These are phyloP conservation scores for Maniola hyperantus DNA, from an alignment of 2,888 invertebrate species.

Conservation along the genomic window DNA sequence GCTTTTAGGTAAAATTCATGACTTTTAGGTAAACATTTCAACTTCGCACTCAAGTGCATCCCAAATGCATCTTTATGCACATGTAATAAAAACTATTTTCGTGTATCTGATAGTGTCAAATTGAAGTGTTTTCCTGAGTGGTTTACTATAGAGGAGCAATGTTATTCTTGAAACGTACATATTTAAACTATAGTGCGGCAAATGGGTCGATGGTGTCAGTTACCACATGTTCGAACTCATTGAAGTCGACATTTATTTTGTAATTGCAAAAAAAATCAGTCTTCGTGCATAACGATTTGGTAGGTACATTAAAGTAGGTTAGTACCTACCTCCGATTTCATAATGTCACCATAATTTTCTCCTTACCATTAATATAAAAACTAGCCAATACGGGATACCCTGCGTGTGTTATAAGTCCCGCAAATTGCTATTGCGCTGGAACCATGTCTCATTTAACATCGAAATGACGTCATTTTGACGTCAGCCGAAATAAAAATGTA, in stretches of 20 bases:
- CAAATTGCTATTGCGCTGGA: too few relatives aligned
- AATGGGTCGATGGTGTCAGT: slow-evolving; percentile 16
- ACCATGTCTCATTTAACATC: too few relatives aligned
- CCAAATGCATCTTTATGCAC: background rate
- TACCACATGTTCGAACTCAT: slow-evolving; percentile 7
- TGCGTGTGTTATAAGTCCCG: too few relatives aligned
- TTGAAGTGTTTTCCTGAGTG: slow-evolving; percentile 10
- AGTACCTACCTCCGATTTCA: too few relatives aligned
- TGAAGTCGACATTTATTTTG: background rate
- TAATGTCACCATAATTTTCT: background rate
- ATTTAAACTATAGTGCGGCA: slow-evolving; percentile 10
- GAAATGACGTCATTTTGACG: too few relatives aligned
- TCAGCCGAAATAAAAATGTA: too few relatives aligned
- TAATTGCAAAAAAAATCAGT: background rate
- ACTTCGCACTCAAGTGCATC: background rate
- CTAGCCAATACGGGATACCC: too few relatives aligned
- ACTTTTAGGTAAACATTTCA: slow-evolving; percentile 19
- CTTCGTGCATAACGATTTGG: background rate
- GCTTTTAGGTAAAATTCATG: slow-evolving; percentile 36
- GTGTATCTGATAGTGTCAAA: background rate
- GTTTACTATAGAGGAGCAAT: slow-evolving; percentile 20
- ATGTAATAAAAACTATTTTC: background rate
- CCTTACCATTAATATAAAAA: too few relatives aligned
- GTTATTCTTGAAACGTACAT: slow-evolving; percentile 16
- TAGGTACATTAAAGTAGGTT: too few relatives aligned